Evolutionary conservation across 1,140 invertebrate genomes (phyloP).

Genomic region (Mycetomoellerius zeteki): DNA sequence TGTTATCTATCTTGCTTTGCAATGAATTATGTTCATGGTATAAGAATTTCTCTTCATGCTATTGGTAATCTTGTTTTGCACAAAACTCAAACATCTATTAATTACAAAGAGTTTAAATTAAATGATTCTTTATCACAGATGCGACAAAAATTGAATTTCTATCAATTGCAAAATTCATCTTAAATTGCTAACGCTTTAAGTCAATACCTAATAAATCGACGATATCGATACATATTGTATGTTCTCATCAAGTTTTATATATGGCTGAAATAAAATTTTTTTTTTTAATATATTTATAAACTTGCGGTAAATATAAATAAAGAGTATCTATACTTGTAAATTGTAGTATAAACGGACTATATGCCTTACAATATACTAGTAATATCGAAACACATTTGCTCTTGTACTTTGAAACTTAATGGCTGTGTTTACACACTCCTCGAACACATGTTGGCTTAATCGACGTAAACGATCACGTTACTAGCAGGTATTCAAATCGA

Average conservation of each 20-base stretch:
- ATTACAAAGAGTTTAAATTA: background rate
- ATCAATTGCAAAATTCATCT: background rate
- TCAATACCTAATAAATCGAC: background rate
- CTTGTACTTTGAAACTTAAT: conserved; percentile 66
- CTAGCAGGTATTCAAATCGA: conserved; percentile 45
- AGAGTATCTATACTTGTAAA: background rate
- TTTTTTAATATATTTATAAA: too few relatives aligned
- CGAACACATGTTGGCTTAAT: conserved; percentile 62
- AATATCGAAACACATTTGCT: conserved; percentile 47
- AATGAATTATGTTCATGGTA: background rate
- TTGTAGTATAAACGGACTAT: background rate
- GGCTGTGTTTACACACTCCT: conserved; percentile 59
- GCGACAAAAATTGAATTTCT: background rate
- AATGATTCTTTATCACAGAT: background rate
- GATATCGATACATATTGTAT: background rate
- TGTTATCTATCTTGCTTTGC: background rate
- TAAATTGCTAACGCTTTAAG: background rate
- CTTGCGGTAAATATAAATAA: conserved; percentile 14
- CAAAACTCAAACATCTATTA: background rate
- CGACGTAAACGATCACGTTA: conserved; percentile 59
- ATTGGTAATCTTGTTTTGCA: background rate
- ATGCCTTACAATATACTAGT: conserved; percentile 23
- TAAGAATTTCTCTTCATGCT: background rate
- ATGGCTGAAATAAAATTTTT: background rate
- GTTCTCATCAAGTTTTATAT: background rate